Conservation (phyloP, 2,113 vertebrate species). For the Sinocyclocheilus anophthalmus region DNA sequence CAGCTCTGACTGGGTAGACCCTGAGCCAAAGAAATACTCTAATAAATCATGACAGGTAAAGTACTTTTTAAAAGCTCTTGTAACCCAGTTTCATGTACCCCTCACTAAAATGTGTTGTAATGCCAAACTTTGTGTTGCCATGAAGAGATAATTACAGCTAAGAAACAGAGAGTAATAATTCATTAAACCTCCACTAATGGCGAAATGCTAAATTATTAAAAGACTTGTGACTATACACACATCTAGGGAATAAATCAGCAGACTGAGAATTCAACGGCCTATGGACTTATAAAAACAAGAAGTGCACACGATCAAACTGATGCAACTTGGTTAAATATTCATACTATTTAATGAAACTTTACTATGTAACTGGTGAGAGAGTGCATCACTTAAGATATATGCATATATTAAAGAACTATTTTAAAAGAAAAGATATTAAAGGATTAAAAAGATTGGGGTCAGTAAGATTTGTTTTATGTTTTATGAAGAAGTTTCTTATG, state of each 20-base stretch:
- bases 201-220: constrained; percentile 77
- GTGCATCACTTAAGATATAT: neutral
- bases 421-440: neutral
- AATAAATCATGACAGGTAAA: constrained; percentile 24
- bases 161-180: constrained; percentile 48
- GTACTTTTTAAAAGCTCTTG: constrained; percentile 40
- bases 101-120: constrained; percentile 37
- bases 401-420: neutral
- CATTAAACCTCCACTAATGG: constrained; percentile 71
- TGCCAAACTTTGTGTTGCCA: constrained; percentile 43
- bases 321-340: constrained; percentile 73
- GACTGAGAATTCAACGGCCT: constrained; percentile 59
- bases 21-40: neutral
- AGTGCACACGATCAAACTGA: constrained; percentile 69
- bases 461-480: no score
- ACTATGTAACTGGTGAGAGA: constrained; percentile 51
- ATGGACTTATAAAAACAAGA: constrained; percentile 59
- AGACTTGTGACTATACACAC: constrained; percentile 70
- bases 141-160: constrained; percentile 50
- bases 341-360: constrained; percentile 67
- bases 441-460: no score
- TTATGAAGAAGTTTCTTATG: neutral
- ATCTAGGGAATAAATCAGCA: constrained; percentile 68
- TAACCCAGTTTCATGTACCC: neutral
- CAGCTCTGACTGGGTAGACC: neutral